phyloP scores from a whole-genome alignment of 1,140 invertebrate genomes.

The Varroa destructor region DNA sequence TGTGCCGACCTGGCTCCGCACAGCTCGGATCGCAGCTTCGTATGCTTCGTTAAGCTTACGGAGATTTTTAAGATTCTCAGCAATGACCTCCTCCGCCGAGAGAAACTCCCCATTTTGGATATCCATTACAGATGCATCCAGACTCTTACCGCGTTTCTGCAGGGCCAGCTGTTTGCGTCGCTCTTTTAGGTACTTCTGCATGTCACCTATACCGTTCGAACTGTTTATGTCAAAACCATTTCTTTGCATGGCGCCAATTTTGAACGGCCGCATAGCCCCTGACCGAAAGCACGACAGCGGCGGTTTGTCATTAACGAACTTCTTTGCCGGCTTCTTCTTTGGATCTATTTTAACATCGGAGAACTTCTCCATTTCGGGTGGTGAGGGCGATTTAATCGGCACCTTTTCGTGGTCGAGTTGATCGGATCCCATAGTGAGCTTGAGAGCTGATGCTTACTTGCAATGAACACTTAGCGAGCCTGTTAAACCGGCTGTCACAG shows the following conservation, averaged over 20 bases:
- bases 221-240: conserved; percentile 11
- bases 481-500: too few species aligned
- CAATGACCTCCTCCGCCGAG: conserved; percentile 17
- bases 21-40: conserved; percentile 16
- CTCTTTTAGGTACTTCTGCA: conserved; percentile 25
- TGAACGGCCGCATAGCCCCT: conserved; percentile 19
- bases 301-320: conserved; percentile 24
- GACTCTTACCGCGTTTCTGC: conserved; percentile 20
- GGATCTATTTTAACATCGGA: not conserved
- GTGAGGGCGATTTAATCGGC: conserved; percentile 21
- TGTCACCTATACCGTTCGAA: conserved; percentile 8
- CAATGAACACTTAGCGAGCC: too few species aligned
- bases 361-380: conserved; percentile 24
- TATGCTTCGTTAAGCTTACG: conserved; percentile 19
- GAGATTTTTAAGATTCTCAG: conserved; percentile 9
- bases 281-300: conserved; percentile 14
- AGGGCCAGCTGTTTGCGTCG: conserved; percentile 13
- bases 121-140: conserved; percentile 20
- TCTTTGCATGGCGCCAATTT: conserved; percentile 16
- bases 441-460: too few species aligned
- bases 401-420: conserved; percentile 23
- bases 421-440: conserved; percentile 10
- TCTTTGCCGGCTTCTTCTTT: conserved; percentile 18
- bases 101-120: conserved; percentile 23
- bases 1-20: conserved; percentile 22